Evolutionary conservation across 2,797 vertebrate genomes (phyloP), one percentile per base, ranked within the genome.

Genomic region (Arnoldichthys spilopterus): DNA sequence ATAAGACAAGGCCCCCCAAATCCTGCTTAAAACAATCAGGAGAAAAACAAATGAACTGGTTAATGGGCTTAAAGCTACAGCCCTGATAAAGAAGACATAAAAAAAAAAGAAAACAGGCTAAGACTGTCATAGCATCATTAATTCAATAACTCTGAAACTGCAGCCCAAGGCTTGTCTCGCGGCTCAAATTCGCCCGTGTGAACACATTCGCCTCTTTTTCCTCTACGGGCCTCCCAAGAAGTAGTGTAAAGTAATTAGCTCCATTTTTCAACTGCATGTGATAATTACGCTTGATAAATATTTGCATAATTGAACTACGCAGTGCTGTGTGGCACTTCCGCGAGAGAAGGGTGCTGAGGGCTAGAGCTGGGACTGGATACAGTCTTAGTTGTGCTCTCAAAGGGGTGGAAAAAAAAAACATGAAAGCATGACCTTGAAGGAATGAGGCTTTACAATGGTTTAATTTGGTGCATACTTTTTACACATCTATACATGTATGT

Each of bases 241-340:
- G 76, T 78, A 58, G 72, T 76, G 67, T 72, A 64, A 62, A 76
- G 72, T 72, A 82, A 79, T 82, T 82, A 72, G 72, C 72, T 56
- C 11, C 28, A 72, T 75, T 75, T 78, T 62, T 81, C 79, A 78
- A 62, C 67, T n/a, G 68, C 76, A 84, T n/a, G 15, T 73, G 79
- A 84, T 76, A 81, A 81, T 84, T 81, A 81, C 32, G 77, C 74
- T 76, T 79, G 79, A 81, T 76, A 82, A 82, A 82, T 79, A 84
- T 78, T 81, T 72, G 76, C 59, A 53, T 76, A 79, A 76, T 75
- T 79, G 72, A 79, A 79, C 59, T 61, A 70, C 49, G 24, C 68
- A 59, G 66, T 51, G 63, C 32, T 51, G 67, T 72, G 74, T 43
- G 63, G 54, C 59, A 30, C 59, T 32, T 30, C 24, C 53, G 16